Conservation (phyloP, 2,888 invertebrate species). For the Lissonota sp. region DNA sequence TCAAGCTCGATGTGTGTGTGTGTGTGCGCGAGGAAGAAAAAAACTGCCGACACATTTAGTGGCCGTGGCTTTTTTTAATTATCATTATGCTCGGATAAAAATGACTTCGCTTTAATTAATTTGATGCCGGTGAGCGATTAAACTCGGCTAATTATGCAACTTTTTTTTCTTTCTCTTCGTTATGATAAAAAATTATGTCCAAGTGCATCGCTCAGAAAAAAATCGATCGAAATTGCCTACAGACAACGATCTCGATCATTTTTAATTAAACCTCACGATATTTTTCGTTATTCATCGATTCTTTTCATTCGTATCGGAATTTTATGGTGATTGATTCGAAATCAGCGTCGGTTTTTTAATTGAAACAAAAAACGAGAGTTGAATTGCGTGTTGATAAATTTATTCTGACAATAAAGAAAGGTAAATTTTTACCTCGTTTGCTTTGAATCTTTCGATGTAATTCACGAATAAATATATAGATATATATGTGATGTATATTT, state of each 20-base stretch:
- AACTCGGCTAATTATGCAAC: conserved; percentile 52
- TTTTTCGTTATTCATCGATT: no score
- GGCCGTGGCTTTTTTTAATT: no score
- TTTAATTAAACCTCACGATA: no score
- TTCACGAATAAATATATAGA: not conserved
- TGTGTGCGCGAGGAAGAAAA: no score
- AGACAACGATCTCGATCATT: no score
- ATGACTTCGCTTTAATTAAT: conserved; percentile 74
- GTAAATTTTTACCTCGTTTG: not conserved
- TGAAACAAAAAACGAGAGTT: not conserved
- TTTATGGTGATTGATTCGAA: no score
- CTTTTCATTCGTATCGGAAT: no score
- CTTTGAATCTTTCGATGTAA: not conserved
- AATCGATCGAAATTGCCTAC: no score
- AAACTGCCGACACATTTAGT: conserved; percentile 8
- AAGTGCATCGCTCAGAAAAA: no score
- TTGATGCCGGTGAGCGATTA: conserved; percentile 68
- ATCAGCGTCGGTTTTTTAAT: no score
- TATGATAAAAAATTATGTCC: no score
- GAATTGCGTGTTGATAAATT: no score
- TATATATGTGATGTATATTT: not conserved
- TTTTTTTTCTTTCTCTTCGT: not conserved
- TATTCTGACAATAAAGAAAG: not conserved
- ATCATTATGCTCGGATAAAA: conserved; percentile 39
- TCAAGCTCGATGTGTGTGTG: conserved; percentile 49